Percentiles rank a stretch among this genome's conserved stretches.
Conservation (phyloP, 23 tunicate species). For the Clavelina lepadiformis region DNA sequence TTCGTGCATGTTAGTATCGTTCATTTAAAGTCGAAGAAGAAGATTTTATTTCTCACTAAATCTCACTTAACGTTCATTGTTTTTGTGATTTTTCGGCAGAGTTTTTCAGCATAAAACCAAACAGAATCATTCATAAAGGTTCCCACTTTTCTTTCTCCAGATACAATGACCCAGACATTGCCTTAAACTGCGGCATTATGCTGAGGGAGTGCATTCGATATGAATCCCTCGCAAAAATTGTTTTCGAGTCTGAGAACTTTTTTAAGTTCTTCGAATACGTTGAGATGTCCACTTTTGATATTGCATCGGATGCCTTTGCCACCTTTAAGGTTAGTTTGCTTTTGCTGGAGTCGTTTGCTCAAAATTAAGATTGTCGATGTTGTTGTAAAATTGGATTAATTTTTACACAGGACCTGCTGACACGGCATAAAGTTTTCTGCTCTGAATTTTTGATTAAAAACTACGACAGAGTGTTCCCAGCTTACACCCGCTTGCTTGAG, state of each 20-base stretch:
- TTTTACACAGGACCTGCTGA: slow-evolving; percentile 58
- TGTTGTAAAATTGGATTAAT: too few species aligned
- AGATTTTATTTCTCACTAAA: too few species aligned
- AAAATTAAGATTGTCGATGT: too few species aligned
- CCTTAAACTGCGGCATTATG: slow-evolving; percentile 85
- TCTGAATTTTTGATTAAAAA: slow-evolving; percentile 56
- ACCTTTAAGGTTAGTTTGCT: slow-evolving; percentile 99
- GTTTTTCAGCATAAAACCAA: too few species aligned
- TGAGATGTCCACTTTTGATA: slow-evolving; percentile 90
- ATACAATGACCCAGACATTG: slow-evolving; percentile 83
- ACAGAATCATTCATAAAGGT: too few species aligned
- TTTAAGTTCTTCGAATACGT: slow-evolving; percentile 85
- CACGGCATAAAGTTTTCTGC: slow-evolving; percentile 52
- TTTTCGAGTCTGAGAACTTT: slow-evolving; percentile 45
- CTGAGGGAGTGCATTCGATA: slow-evolving; percentile 78
- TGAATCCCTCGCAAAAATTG: slow-evolving; percentile 53
- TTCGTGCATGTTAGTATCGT: too few species aligned
- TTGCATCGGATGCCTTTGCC: slow-evolving; percentile 98
- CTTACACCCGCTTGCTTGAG: slow-evolving; percentile 63
- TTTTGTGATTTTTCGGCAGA: too few species aligned
- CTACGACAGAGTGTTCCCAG: slow-evolving; percentile 74
- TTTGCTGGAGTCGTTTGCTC: too few species aligned
- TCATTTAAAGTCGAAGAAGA: too few species aligned
- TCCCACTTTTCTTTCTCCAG: slow-evolving; percentile 33
- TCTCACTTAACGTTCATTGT: too few species aligned